Percentiles rank a stretch among this genome's conserved stretches.
Evolutionary conservation across 2,888 invertebrate species (phyloP).

Genomic region (Cerastis leucographa): DNA sequence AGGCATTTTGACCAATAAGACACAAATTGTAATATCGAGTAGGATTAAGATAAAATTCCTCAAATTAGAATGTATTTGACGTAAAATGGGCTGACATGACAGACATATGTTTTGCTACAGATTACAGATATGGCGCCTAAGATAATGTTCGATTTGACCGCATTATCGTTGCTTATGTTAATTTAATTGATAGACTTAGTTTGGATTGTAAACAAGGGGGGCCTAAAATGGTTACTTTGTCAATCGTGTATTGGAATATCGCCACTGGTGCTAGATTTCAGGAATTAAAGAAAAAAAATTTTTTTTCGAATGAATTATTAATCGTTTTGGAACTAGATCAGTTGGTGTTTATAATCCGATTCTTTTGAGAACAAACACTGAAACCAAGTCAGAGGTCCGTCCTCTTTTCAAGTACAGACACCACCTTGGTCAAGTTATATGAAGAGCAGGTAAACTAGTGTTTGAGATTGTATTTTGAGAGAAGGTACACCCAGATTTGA

Average conservation of each 20-base stretch:
- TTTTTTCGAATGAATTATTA: neutral
- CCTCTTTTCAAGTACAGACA: neutral
- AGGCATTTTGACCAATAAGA: constrained; percentile 28
- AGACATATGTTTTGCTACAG: constrained; percentile 24
- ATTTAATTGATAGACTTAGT: constrained; percentile 2
- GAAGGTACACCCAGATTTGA: neutral
- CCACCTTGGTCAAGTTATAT: neutral
- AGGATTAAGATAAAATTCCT: constrained; percentile 49
- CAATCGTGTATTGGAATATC: neutral
- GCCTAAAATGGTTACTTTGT: neutral
- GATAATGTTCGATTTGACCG: constrained; percentile 23
- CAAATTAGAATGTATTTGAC: constrained; percentile 29
- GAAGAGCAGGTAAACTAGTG: neutral
- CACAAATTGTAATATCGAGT: constrained; percentile 6
- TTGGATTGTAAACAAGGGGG: constrained; percentile 5
- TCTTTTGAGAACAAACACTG: neutral
- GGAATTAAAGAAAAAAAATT: neutral
- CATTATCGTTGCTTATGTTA: constrained; percentile 16
- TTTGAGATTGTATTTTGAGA: neutral
- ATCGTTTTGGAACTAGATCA: neutral
- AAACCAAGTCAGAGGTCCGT: neutral
- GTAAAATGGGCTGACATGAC: constrained; percentile 14
- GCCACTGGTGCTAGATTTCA: neutral
- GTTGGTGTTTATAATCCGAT: neutral
- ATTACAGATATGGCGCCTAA: constrained; percentile 28